Evolutionary conservation across 2,888 invertebrate species (phyloP), one percentile per base, ranked within the genome.

Genomic region (Conops quadrifasciatus): DNA sequence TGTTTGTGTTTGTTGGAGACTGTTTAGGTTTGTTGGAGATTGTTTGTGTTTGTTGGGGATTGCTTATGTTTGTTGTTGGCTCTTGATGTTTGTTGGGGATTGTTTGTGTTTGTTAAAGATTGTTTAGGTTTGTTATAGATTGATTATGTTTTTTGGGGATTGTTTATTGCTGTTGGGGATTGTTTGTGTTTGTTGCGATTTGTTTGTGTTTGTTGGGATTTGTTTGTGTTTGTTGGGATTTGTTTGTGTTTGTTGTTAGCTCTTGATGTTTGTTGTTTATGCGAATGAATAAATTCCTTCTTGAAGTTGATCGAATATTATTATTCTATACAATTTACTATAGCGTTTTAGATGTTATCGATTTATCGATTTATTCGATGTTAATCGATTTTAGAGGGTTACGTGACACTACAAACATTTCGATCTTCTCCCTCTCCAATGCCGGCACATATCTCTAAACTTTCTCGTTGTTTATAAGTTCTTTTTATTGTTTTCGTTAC

Each of bases 401-500:
- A n/a, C n/a, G n/a, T n/a, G n/a, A n/a, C n/a, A n/a, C n/a, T n/a
- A n/a, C n/a, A n/a, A n/a, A n/a, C n/a, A n/a, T n/a, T n/a, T n/a
- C n/a, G n/a, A n/a, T n/a, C n/a, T n/a, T n/a, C n/a, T n/a, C n/a
- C n/a, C n/a, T n/a, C n/a, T n/a, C n/a, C n/a, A n/a, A n/a, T n/a
- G n/a, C n/a, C n/a, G n/a, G n/a, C n/a, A n/a, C n/a, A n/a, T n/a
- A n/a, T n/a, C n/a, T n/a, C n/a, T n/a, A n/a, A n/a, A n/a, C n/a
- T n/a, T n/a, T n/a, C n/a, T 36, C 4, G 36, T 36, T 36, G 9
- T 36, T 36, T 36, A 9, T 36, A 36, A 36, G 9, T 36, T 36
- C 4, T 36, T 36, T 36, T 73, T 70, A 56, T 70, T 49, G 62
- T 62, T 21, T 71, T 47, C 60, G 19, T 64, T 71, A 62, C 64